phyloP scores from a whole-genome alignment of 2,113 vertebrate species.

The Morone saxatilis region DNA sequence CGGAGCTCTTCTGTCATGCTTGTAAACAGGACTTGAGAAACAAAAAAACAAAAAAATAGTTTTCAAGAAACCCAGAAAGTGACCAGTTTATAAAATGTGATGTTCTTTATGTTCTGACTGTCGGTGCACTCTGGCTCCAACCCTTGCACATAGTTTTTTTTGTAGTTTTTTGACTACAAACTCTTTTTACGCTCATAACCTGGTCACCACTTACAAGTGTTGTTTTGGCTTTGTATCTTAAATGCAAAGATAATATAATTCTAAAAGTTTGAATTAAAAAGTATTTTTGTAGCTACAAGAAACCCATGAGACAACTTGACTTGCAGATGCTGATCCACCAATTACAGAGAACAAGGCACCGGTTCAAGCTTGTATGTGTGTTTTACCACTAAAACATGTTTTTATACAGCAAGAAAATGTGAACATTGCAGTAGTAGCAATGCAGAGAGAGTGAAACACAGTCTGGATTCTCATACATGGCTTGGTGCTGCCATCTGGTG shows the following conservation, averaged over 20 bases:
- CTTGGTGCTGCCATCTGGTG: constrained; percentile 39
- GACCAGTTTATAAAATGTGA: neutral
- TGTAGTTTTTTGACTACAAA: too few relatives aligned
- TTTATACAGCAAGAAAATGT: neutral
- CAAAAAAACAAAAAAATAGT: neutral
- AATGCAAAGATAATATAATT: neutral
- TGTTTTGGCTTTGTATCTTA: neutral
- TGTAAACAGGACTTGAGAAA: neutral
- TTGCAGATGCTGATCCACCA: too few relatives aligned
- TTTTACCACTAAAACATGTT: too few relatives aligned
- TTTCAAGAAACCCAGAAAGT: neutral
- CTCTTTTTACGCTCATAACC: too few relatives aligned
- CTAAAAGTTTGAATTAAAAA: neutral
- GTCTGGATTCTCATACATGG: neutral
- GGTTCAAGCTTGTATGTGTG: too few relatives aligned
- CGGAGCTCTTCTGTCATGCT: too few relatives aligned
- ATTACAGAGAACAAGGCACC: too few relatives aligned
- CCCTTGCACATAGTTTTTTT: too few relatives aligned
- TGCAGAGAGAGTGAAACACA: neutral
- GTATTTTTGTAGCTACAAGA: too few relatives aligned
- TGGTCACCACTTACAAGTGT: neutral
- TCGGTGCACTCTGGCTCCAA: neutral
- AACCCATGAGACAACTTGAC: too few relatives aligned
- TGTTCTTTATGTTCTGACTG: neutral
- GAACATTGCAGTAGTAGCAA: neutral